Conservation (phyloP, 2,113 vertebrate species). For the Plestiodon gilberti region DNA sequence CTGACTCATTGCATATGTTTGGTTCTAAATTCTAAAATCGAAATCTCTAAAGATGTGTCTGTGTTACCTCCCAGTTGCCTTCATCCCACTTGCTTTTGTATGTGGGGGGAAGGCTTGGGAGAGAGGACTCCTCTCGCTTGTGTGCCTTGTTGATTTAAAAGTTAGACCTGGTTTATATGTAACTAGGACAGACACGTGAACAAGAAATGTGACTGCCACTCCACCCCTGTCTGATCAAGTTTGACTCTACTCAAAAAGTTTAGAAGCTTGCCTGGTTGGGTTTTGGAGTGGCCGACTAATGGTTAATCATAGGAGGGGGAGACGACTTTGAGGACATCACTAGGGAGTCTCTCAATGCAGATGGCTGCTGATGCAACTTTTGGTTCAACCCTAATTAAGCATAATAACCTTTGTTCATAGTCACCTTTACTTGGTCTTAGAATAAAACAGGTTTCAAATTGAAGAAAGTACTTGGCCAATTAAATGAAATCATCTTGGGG, state of each 20-base stretch:
- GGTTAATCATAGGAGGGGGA: neutral
- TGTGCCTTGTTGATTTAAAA: neutral
- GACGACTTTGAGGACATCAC: neutral
- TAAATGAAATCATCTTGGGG: neutral
- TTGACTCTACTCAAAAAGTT: neutral
- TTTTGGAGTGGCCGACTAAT: neutral
- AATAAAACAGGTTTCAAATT: neutral
- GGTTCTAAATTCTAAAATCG: too few relatives aligned
- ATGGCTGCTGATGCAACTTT: neutral
- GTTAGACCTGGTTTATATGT: neutral
- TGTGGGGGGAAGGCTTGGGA: neutral
- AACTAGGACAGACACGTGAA: neutral
- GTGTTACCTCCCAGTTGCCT: too few relatives aligned
- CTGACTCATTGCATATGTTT: too few relatives aligned
- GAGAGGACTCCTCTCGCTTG: neutral
- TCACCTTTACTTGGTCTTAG: slow-evolving; percentile 14
- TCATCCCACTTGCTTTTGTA: too few relatives aligned
- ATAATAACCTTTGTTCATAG: neutral
- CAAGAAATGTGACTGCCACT: neutral
- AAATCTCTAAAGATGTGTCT: too few relatives aligned
- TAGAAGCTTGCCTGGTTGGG: neutral
- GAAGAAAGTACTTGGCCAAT: neutral
- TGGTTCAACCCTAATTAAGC: neutral
- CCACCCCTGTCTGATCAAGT: neutral
- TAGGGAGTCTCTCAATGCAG: neutral